These are phyloP conservation scores for Cryptoblepharus egeriae DNA, from an alignment of 2,797 vertebrate genomes.

Conservation along the genomic window DNA sequence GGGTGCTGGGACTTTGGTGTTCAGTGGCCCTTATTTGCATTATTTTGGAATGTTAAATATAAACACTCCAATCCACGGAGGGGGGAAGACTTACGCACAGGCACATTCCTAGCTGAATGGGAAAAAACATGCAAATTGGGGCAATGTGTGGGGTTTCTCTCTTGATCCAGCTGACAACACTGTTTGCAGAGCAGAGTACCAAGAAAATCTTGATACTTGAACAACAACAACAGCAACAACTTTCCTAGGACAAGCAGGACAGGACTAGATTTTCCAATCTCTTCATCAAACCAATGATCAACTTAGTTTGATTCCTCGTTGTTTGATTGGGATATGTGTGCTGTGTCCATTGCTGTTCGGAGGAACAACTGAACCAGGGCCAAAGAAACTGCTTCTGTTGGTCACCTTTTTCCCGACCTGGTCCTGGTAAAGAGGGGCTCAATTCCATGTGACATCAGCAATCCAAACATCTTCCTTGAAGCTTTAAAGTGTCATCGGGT, in stretches of 20 bases:
- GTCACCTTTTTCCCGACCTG: background rate
- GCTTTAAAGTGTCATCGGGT: background rate
- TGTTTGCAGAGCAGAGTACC: background rate
- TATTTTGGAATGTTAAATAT: slow-evolving; percentile 21
- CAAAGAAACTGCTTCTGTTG: background rate
- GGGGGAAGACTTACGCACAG: background rate
- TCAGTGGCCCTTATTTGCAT: slow-evolving; percentile 17
- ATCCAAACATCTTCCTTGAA: background rate
- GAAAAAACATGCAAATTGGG: background rate
- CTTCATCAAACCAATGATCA: too few species aligned
- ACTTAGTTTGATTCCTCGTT: background rate
- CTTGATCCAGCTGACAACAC: background rate
- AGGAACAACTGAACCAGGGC: background rate
- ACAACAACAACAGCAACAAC: too few species aligned
- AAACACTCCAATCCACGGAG: background rate
- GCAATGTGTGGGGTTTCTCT: background rate
- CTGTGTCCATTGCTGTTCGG: background rate
- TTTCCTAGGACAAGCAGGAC: background rate
- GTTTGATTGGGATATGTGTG: background rate
- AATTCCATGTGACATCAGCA: too few species aligned
- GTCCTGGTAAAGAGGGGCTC: background rate
- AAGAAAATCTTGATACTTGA: background rate
- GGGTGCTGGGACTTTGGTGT: background rate
- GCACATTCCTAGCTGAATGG: background rate
- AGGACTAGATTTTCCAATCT: background rate